Evolutionary conservation across 2,888 invertebrate species (phyloP), one percentile per base, ranked within the genome.

Genomic region (Drosophila nr. fundita): DNA sequence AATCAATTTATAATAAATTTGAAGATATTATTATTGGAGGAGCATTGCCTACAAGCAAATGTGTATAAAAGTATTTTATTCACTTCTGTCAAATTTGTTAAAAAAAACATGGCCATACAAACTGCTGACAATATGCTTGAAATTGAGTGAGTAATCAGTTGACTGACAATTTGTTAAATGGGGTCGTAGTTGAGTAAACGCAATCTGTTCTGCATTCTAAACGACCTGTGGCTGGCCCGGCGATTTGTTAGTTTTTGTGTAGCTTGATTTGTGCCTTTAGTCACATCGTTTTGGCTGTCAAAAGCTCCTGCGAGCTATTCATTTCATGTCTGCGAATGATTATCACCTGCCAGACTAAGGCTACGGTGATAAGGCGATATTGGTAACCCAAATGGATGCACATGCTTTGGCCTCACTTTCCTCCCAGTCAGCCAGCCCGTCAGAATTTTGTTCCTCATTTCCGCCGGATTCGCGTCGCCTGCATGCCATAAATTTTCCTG

Each of bases 401-500:
- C 45, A 52, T 60, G 48, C 73, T 57, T 50, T 55, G 29, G 36
- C 58, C 30, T 57, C 48, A 45, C 36, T 53, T 42, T 11, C 18
- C 70, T 32, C 27, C 27, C 40, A 32, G 54, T 58, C 50, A 32
- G 45, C 58, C 49, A 36, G 36, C 18, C 61, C 73, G 52, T 40
- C 59, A 68, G 76, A 79, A 68, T 76, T 75, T 83, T 62, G 74
- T 68, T 74, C 40, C 87, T 89, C 84, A 86, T 86, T 83, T 86
- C 85, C 85, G 87, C 73, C 68, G 76, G 66, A 66, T 73, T 82
- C 79, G 75, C 85, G 80, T 71, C 73, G 74, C 73, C 62, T 80
- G 86, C 85, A 84, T 70, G 84, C 89, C 79, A 89, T 83, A 89
- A 87, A 86, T 89, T 79, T 74, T 76, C 62, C 73, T 75, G 81